Evolutionary conservation across 2,888 invertebrate species (phyloP).

Genomic region (Fragum whitleyi): DNA sequence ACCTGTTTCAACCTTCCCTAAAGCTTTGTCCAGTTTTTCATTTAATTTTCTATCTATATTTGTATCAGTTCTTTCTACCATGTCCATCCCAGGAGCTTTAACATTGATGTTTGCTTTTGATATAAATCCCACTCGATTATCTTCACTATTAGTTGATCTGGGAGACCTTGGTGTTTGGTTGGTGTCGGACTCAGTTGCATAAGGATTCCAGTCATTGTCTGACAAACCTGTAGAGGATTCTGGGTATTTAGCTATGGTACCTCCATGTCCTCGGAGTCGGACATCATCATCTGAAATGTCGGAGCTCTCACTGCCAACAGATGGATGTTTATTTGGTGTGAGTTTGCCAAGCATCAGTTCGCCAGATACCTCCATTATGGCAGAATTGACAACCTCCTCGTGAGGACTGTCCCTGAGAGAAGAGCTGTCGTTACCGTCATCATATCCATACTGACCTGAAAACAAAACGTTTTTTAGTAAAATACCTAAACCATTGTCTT

Average conservation of each 20-base stretch:
- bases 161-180: constrained; percentile 74
- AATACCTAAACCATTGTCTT: background rate
- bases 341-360: constrained; percentile 77
- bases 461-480: background rate
- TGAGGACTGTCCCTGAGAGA: constrained; percentile 65
- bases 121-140: constrained; percentile 46
- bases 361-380: constrained; percentile 79
- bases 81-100: constrained; percentile 12
- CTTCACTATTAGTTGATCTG: constrained; percentile 55
- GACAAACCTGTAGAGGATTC: constrained; percentile 78
- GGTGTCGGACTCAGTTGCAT: constrained; percentile 79
- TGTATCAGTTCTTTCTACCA: background rate
- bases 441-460: constrained; percentile 50
- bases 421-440: constrained; percentile 59
- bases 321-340: constrained; percentile 58
- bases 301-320: constrained; percentile 66
- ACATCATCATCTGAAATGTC: constrained; percentile 68
- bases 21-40: background rate
- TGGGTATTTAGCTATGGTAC: constrained; percentile 75
- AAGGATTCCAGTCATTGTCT: constrained; percentile 81
- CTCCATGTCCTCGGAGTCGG: constrained; percentile 47
- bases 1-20: background rate
- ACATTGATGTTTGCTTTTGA: constrained; percentile 55
- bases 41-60: background rate
- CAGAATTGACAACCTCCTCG: constrained; percentile 73